Conservation (phyloP, 92 coral and sea anemone genomes). For the Epizoanthus fatuus region DNA sequence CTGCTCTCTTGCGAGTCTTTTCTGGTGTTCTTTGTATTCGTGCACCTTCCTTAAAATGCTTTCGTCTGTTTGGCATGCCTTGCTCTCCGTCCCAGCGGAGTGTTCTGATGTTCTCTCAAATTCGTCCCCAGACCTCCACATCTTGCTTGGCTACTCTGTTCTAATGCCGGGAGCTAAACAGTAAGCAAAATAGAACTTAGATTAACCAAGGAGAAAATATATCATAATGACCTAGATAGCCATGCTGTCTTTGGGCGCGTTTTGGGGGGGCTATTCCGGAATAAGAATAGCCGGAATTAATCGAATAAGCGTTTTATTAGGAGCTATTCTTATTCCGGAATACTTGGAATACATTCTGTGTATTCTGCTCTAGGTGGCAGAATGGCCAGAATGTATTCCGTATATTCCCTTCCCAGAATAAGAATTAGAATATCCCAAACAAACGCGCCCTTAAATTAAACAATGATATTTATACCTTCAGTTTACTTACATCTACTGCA, state of each 20-base stretch:
- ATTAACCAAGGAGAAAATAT: background rate
- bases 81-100: background rate
- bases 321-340: no score
- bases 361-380: no score
- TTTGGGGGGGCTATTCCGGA: no score
- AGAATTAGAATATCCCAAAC: no score
- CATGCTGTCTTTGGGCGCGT: no score
- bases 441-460: no score
- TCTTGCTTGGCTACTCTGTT: background rate
- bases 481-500: conserved; percentile 72
- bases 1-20: conserved; percentile 11
- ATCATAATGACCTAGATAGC: background rate
- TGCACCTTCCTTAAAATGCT: background rate
- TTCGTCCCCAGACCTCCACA: conserved; percentile 1
- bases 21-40: background rate
- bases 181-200: background rate
- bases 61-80: conserved; percentile 4
- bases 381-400: no score
- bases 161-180: background rate
- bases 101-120: background rate
- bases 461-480: no score
- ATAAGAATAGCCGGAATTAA: no score
- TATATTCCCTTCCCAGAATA: no score
- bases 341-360: no score
- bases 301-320: no score